Evolutionary conservation across 1,140 invertebrate species (phyloP), one percentile per base, ranked within the genome.

Genomic region (Aphelinus atriplicis): DNA sequence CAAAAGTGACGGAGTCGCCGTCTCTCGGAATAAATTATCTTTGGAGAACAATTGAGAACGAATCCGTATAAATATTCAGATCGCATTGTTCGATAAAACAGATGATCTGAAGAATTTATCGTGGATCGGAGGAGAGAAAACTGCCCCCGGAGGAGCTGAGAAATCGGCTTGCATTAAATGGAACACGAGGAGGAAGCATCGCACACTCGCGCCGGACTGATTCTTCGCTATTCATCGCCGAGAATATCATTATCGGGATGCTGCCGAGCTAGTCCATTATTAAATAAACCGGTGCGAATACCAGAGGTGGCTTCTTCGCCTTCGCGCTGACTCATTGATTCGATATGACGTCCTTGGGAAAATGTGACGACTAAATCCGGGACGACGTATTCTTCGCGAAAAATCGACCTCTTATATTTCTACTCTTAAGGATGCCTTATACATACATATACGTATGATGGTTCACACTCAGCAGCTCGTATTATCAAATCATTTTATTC

Each of bases 201-300:
- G 26, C 60, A 26, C 6, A 26, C 10, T n/a, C 47, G 9, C n/a
- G 2, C 42, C 51, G 55, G 70, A 74, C 48, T 62, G 60, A 62
- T 58, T 67, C 6, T 55, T 9, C 56, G n/a, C 66, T 55, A 68
- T 68, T 68, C 66, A 68, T 68, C 56, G 55, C 1, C 66, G 10
- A 58, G 66, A 68, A 68, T 68, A 68, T 68, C 56, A 68, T 68
- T 68, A 68, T 68, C 7, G 65, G 51, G 50, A 67, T 46, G 65
- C 55, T 7, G 55, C 65, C 26, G 51, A 6, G 5, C 26, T 62
- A 67, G 51, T 67, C 66, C 66, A 55, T 69, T 69, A 69, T 69
- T 69, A 69, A 69, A 69, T 69, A 69, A 69, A 42, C 66, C 7
- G 53, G 7, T 10, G 7, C 65, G 42, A 69, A 69, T 69, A 58